Base-by-base conservation (phyloP, 2,888 invertebrate species). In the Sminthurinus aureus region DNA sequence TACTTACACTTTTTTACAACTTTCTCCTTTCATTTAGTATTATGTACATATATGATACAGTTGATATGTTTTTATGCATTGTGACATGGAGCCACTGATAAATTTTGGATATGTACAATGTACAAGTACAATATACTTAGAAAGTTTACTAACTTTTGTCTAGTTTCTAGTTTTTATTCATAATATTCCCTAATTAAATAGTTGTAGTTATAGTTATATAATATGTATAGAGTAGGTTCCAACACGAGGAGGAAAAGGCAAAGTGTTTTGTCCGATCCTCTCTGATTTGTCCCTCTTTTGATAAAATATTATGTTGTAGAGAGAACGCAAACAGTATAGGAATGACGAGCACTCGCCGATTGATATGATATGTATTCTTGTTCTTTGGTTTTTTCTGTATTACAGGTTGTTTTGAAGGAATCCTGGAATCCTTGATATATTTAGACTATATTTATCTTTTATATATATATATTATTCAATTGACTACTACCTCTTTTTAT, bases 361-460 rank as follows among this genome's bases (percentile, higher is more conserved):
- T 81, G 81, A 81, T 81, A 20, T 81, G 81, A 81, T 81, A 81
- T 81, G 81, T 81, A 75, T 81, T 81, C 69, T 74, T 79, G 81
- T 75, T 75, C 67, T 69, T 81, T 75, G 52, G 80, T 66, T 80
- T 80, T 8, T 58, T 58, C 58, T 18, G 38, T 38, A 38, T 6
- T 38, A 38, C 58, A 58, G 58, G 58, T 15, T 15, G 18, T 58
- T 18, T 18, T 18, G 15, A 58, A 38, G 58, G 58, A 58, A 9
- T 58, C 58, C 58, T 58, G 18, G 58, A 58, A 58, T 58, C 58
- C 58, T 58, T 58, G 58, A 58, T 58, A 58, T 58, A 58, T 58
- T 58, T 58, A 13, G 0, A 13, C 58, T 58, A 58, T 13, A 58
- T 15, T 9, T 58, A 58, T 58, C 58, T 15, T 58, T 18, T 58